A percentile compares a stretch with the other conserved stretches of the same genome.
These are phyloP conservation scores for Nycteola revayana DNA, from an alignment of 2,888 invertebrate species.

Conservation along the genomic window DNA sequence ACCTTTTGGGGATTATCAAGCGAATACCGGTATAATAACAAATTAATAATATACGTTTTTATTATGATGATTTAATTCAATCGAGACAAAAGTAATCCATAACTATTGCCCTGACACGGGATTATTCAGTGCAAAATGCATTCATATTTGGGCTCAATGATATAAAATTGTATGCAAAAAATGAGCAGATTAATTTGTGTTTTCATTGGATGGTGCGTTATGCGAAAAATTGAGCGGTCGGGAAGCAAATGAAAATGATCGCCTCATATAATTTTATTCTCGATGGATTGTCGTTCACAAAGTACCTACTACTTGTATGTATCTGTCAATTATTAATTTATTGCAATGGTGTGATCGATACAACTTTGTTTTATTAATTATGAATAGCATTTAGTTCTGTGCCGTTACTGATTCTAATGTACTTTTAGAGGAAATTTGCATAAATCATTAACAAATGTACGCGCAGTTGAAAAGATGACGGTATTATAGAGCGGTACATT, in stretches of 20 bases:
- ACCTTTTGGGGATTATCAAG: slow-evolving; percentile 50
- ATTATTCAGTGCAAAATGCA: slow-evolving; percentile 64
- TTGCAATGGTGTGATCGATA: slow-evolving; percentile 28
- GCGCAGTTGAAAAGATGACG: slow-evolving; percentile 27
- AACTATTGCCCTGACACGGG: slow-evolving; percentile 68
- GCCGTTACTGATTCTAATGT: slow-evolving; percentile 21
- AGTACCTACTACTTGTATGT: slow-evolving; percentile 41
- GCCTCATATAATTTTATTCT: slow-evolving; percentile 64
- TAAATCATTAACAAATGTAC: slow-evolving; percentile 31
- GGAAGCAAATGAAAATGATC: slow-evolving; percentile 75
- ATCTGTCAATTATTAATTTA: slow-evolving; percentile 23
- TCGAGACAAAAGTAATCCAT: slow-evolving; percentile 69
- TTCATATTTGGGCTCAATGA: slow-evolving; percentile 73
- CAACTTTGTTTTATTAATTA: slow-evolving; percentile 28
- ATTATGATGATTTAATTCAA: slow-evolving; percentile 67
- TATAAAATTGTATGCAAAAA: slow-evolving; percentile 80
- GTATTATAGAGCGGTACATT: slow-evolving; percentile 31
- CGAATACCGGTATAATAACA: slow-evolving; percentile 33
- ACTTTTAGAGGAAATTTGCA: slow-evolving; percentile 25
- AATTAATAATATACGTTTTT: slow-evolving; percentile 50
- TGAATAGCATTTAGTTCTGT: slow-evolving; percentile 20
- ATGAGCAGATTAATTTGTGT: slow-evolving; percentile 81
- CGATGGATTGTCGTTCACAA: slow-evolving; percentile 57
- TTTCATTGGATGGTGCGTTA: slow-evolving; percentile 77
- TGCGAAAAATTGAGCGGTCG: slow-evolving; percentile 77